Percentiles rank a stretch among this genome's conserved stretches.
phyloP scores from a whole-genome alignment of 2,113 vertebrate genomes.

The Pseudorectes ferrugineus region DNA sequence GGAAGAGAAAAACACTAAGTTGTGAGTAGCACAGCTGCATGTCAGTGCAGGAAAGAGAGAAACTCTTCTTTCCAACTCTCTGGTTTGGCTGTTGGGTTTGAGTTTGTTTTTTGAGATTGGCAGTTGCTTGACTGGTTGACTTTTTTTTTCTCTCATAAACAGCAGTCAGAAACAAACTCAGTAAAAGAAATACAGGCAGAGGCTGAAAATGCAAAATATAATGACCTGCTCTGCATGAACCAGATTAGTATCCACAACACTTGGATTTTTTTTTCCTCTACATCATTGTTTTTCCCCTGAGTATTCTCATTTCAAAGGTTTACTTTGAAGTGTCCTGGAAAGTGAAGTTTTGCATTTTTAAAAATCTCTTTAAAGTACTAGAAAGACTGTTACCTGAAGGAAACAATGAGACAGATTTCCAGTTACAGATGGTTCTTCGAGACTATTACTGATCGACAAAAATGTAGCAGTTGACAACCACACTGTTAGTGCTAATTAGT shows the following conservation, averaged over 20 bases:
- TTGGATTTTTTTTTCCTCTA: background rate
- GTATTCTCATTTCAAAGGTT: background rate
- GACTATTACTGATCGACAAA: background rate
- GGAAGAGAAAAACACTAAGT: background rate
- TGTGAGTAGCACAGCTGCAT: background rate
- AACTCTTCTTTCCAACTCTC: background rate
- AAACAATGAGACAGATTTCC: constrained; percentile 44
- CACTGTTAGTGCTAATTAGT: constrained; percentile 16
- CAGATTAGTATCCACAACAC: background rate
- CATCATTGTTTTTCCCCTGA: background rate
- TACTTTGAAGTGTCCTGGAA: background rate
- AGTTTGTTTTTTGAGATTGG: background rate
- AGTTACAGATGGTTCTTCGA: constrained; percentile 33
- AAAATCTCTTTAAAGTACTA: constrained; percentile 38
- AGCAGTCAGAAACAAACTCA: background rate
- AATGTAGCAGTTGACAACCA: background rate
- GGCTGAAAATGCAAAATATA: background rate
- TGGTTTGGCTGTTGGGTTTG: background rate
- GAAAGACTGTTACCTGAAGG: constrained; percentile 39
- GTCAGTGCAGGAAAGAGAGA: background rate
- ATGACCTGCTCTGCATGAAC: background rate
- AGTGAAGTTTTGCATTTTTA: constrained; percentile 13
- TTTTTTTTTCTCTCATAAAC: background rate
- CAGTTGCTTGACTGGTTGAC: background rate
- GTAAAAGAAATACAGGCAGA: background rate